These are phyloP conservation scores for Salticus scenicus DNA, from an alignment of 2,888 invertebrate genomes.

Conservation along the genomic window DNA sequence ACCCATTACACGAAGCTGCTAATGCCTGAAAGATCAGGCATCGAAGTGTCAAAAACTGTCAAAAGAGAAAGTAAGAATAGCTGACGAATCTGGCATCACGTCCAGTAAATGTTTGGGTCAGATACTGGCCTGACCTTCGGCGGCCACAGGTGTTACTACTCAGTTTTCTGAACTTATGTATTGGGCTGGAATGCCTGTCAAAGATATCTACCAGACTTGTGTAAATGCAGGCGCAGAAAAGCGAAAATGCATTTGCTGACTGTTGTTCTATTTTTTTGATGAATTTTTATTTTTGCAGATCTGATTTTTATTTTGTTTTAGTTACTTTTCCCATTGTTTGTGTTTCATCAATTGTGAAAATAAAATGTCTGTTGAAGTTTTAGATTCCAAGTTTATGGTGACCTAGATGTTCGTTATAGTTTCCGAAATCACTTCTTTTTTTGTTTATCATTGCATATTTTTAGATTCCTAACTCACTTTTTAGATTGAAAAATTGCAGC, in stretches of 20 bases:
- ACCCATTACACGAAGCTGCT: constrained; percentile 42
- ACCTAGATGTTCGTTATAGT: too few species aligned
- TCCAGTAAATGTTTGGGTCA: constrained; percentile 61
- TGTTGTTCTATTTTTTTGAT: too few species aligned
- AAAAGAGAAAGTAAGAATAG: constrained; percentile 55
- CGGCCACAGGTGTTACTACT: constrained; percentile 63
- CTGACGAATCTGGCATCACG: constrained; percentile 51
- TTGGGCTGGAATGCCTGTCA: constrained; percentile 56
- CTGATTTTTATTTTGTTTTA: too few species aligned
- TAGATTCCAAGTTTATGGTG: too few species aligned
- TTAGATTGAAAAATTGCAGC: too few species aligned
- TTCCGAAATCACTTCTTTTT: too few species aligned
- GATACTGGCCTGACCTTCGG: constrained; percentile 59
- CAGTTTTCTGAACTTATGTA: constrained; percentile 44
- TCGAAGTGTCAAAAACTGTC: constrained; percentile 59
- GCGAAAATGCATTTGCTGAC: neutral
- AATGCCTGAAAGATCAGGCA: constrained; percentile 20
- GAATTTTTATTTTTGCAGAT: too few species aligned
- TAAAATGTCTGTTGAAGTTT: too few species aligned
- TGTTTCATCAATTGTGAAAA: too few species aligned
- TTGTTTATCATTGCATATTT: too few species aligned
- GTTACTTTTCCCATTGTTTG: too few species aligned
- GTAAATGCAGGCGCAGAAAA: neutral
- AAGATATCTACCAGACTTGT: neutral
- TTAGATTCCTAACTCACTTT: too few species aligned